These are phyloP conservation scores for Poeciliopsis prolifica DNA, from an alignment of 2,113 vertebrate species.

Conservation along the genomic window DNA sequence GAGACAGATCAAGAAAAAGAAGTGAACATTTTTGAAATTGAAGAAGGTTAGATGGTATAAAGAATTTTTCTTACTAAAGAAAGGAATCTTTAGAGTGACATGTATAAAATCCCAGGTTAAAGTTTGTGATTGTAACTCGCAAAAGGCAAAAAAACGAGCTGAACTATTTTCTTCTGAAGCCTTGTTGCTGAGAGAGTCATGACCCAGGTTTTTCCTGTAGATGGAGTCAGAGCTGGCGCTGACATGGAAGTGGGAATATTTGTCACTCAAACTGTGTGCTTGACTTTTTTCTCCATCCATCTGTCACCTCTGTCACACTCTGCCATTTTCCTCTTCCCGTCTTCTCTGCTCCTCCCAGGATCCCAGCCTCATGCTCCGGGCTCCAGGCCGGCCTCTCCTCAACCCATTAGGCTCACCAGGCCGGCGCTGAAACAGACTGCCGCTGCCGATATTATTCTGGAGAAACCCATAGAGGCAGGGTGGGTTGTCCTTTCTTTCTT, in stretches of 20 bases:
- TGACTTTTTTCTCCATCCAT: constrained; percentile 16
- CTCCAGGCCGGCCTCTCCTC: constrained; percentile 78
- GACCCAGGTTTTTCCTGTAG: constrained; percentile 46
- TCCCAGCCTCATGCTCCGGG: constrained; percentile 21
- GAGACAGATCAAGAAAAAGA: too few relatives aligned
- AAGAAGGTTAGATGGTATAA: too few relatives aligned
- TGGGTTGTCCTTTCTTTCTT: constrained; percentile 73
- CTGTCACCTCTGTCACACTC: constrained; percentile 14
- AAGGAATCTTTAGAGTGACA: background rate
- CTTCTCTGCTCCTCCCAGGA: constrained; percentile 53
- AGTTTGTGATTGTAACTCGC: background rate
- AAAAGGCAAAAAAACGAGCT: background rate
- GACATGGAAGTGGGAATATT: background rate
- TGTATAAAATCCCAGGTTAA: background rate
- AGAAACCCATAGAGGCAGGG: constrained; percentile 81
- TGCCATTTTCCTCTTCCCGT: constrained; percentile 1
- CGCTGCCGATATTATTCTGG: constrained; percentile 78
- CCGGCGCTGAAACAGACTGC: constrained; percentile 47
- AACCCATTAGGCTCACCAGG: constrained; percentile 85
- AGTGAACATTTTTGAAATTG: too few relatives aligned
- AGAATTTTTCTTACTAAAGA: too few relatives aligned
- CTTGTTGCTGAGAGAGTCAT: background rate
- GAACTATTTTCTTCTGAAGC: background rate
- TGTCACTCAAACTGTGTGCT: constrained; percentile 21
- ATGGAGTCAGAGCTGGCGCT: constrained; percentile 54